Percentiles rank a stretch among this genome's conserved stretches.
These are phyloP conservation scores for Zaprionus vittiger DNA, from an alignment of 1,140 invertebrate species.

Conservation along the genomic window DNA sequence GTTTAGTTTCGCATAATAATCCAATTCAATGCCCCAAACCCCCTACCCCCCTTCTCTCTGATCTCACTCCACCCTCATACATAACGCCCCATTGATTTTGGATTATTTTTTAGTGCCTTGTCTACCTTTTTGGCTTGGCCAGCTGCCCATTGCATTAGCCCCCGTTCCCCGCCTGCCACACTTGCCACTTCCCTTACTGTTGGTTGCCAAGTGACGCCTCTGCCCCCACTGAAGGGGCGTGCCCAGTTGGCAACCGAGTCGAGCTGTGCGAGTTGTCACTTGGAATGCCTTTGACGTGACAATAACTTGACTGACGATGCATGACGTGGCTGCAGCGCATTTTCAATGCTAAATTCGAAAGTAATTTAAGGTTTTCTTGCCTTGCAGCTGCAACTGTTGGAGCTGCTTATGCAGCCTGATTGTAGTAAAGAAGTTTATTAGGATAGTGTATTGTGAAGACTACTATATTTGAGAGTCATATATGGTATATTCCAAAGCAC, in stretches of 20 bases:
- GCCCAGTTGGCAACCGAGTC: conserved; percentile 17
- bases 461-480: too few relatives aligned
- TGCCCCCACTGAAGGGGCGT: conserved; percentile 10
- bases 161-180: neutral
- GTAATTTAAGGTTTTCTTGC: neutral
- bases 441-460: too few relatives aligned
- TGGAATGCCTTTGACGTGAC: conserved; percentile 49
- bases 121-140: conserved; percentile 65
- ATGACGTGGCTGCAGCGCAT: conserved; percentile 28
- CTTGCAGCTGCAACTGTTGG: neutral
- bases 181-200: neutral
- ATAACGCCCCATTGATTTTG: conserved; percentile 82
- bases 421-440: too few relatives aligned
- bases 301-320: conserved; percentile 45
- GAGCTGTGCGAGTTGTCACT: conserved; percentile 1
- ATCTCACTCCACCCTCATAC: conserved; percentile 34
- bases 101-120: conserved; percentile 81
- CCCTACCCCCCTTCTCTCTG: neutral
- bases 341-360: neutral
- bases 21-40: conserved; percentile 52
- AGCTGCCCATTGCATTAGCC: conserved; percentile 29
- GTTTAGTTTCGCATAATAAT: conserved; percentile 79
- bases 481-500: too few relatives aligned
- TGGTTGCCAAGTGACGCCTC: conserved; percentile 17
- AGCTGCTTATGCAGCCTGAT: neutral